Conservation (phyloP, 2,888 invertebrate species). For the Drosophila paracracens region DNA sequence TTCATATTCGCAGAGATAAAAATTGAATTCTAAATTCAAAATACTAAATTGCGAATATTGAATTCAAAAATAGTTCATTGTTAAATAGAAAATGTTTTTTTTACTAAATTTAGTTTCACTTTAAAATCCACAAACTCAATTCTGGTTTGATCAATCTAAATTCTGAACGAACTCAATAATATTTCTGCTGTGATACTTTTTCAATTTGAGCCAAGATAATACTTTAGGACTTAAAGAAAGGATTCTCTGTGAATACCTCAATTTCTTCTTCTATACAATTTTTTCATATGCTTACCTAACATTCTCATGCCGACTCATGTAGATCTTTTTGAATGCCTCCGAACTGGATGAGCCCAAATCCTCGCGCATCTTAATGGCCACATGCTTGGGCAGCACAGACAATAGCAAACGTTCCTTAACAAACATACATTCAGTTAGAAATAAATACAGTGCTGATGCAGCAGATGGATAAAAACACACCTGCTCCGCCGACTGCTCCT, state of each 20-base stretch:
- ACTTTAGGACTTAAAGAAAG: neutral
- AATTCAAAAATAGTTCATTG: neutral
- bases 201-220: neutral
- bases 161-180: neutral
- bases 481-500: constrained; percentile 97
- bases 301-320: constrained; percentile 98
- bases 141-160: neutral
- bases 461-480: constrained; percentile 84
- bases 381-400: constrained; percentile 97
- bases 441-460: neutral
- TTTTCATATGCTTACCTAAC: constrained; percentile 89
- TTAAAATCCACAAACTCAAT: neutral
- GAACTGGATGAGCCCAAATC: constrained; percentile 96
- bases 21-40: neutral
- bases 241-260: neutral
- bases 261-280: too few species aligned
- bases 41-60: neutral
- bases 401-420: constrained; percentile 93
- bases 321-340: constrained; percentile 97
- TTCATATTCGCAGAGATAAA: too few species aligned
- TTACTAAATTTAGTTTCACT: neutral
- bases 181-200: neutral
- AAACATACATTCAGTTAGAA: neutral
- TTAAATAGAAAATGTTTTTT: neutral
- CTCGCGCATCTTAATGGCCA: constrained; percentile 98